These are phyloP conservation scores for Macrotrachela quadricornifera DNA, from an alignment of 1,140 invertebrate species.

Conservation along the genomic window DNA sequence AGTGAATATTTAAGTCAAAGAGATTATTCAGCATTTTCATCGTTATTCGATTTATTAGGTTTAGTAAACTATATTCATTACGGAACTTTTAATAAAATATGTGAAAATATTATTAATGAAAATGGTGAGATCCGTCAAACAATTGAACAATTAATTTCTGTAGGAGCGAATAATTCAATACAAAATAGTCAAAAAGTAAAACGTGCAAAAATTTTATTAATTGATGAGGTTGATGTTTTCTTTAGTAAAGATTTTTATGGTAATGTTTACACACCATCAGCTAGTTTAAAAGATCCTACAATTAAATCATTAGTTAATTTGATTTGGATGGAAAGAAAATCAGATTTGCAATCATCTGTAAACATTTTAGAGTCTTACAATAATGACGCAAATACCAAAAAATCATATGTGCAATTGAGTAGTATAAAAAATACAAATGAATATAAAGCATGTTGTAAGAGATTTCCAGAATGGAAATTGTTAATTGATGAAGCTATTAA, in stretches of 20 bases:
- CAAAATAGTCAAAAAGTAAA: neutral
- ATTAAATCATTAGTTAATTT: neutral
- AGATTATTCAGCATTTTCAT: neutral
- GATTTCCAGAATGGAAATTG: neutral
- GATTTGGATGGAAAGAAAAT: neutral
- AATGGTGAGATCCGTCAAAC: neutral
- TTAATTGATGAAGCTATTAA: neutral
- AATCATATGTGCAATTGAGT: neutral
- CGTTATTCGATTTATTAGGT: neutral
- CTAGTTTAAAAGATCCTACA: neutral
- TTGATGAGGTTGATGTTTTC: slow-evolving; percentile 1
- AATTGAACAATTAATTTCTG: neutral
- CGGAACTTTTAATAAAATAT: neutral
- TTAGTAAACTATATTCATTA: neutral
- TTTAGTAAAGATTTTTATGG: neutral
- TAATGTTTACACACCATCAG: neutral
- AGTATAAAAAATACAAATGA: neutral
- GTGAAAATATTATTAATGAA: neutral
- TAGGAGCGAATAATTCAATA: neutral
- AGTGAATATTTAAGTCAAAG: neutral
- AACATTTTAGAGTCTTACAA: no score
- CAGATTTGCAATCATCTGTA: no score
- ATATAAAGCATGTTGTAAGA: neutral
- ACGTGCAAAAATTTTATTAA: neutral
- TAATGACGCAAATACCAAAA: no score